Conservation (phyloP, 2,113 vertebrate genomes). For the Cynoglossus semilaevis region DNA sequence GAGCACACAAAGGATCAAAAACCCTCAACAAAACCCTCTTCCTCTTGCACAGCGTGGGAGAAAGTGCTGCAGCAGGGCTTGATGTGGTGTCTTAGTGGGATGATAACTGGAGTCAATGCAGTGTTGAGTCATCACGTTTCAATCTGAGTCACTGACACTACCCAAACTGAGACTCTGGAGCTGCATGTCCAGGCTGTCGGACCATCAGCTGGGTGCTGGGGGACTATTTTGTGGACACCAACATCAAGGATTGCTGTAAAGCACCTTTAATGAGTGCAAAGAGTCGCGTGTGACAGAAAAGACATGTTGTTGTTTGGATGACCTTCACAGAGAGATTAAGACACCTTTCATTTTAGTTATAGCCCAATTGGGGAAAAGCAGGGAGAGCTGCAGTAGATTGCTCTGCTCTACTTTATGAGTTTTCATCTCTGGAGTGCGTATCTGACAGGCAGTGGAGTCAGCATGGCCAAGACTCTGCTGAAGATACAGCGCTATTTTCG, state of each 20-base stretch:
- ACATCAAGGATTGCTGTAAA: constrained; percentile 17
- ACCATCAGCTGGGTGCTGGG: constrained; percentile 41
- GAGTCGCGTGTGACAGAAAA: constrained; percentile 18
- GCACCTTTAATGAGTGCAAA: constrained; percentile 28
- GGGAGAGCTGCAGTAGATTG: constrained; percentile 25
- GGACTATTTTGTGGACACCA: constrained; percentile 18
- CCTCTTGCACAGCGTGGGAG: constrained; percentile 57
- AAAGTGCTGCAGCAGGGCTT: constrained; percentile 60
- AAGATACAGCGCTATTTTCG: constrained; percentile 93
- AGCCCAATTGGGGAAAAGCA: constrained; percentile 13
- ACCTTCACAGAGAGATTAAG: constrained; percentile 33
- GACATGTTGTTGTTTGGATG: constrained; percentile 43
- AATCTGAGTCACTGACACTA: constrained; percentile 60
- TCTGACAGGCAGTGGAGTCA: constrained; percentile 61
- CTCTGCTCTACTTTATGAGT: constrained; percentile 68
- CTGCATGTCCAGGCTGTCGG: constrained; percentile 32
- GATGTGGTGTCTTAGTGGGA: constrained; percentile 47
- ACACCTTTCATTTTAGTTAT: constrained; percentile 10
- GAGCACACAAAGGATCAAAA: constrained; percentile 54
- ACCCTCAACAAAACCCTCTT: constrained; percentile 56
- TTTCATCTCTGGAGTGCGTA: constrained; percentile 41
- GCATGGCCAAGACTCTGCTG: constrained; percentile 90
- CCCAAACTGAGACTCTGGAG: constrained; percentile 63
- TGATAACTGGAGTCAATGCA: constrained; percentile 69
- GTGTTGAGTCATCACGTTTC: constrained; percentile 77